Conservation (phyloP, 1,140 invertebrate species). For the Diachasmimorpha longicaudata region DNA sequence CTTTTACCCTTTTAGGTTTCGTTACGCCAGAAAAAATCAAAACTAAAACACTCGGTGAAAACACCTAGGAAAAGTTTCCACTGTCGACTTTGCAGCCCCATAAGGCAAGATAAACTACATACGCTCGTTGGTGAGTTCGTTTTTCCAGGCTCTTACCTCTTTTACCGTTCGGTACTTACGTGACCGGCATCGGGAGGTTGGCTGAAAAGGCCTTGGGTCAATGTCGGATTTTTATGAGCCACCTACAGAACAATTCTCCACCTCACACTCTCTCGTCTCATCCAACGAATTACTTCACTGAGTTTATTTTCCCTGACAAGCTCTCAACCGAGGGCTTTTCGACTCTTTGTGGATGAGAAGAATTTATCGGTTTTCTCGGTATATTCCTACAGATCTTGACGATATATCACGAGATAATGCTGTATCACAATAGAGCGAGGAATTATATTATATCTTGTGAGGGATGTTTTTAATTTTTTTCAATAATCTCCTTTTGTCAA, state of each 20-base stretch:
- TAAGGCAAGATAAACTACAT: conserved; percentile 5
- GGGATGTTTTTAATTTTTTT: no score
- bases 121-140: background rate
- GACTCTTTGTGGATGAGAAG: background rate
- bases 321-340: background rate
- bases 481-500: no score
- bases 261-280: background rate
- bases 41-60: background rate
- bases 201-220: background rate
- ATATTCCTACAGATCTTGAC: background rate
- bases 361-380: background rate
- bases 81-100: conserved; percentile 6
- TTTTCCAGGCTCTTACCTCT: conserved; percentile 6
- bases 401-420: background rate
- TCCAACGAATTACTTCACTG: background rate
- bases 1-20: background rate
- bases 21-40: background rate
- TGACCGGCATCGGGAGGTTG: background rate
- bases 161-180: background rate
- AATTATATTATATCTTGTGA: no score
- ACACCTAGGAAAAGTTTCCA: background rate
- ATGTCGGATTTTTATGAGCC: conserved; percentile 13
- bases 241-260: background rate
- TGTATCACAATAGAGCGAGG: background rate
- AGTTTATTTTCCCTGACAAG: conserved; percentile 3